Evolutionary conservation across 2,888 invertebrate species (phyloP).

Genomic region (Drosophila putrida): DNA sequence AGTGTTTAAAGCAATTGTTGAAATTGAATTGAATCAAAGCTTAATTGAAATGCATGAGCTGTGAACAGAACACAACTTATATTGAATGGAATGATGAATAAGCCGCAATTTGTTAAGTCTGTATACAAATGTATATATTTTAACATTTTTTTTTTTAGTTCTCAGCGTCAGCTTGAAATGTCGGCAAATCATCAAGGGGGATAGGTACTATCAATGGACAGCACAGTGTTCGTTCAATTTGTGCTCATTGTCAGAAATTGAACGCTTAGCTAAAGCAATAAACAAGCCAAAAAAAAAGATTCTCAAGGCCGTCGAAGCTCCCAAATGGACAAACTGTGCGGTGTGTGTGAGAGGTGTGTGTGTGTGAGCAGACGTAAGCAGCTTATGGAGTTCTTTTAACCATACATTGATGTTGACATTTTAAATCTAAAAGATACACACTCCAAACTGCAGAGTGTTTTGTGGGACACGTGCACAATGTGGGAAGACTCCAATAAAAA

Average conservation of each 20-base stretch:
- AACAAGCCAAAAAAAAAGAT: conserved; percentile 44
- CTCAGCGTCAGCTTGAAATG: conserved; percentile 13
- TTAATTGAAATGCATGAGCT: conserved; percentile 42
- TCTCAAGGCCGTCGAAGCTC: conserved; percentile 50
- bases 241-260: conserved; percentile 54
- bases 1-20: neutral
- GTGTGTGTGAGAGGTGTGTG: too few species aligned
- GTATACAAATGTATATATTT: neutral
- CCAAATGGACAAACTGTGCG: conserved; percentile 31
- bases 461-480: conserved; percentile 23
- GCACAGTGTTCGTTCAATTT: conserved; percentile 39
- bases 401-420: conserved; percentile 62
- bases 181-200: conserved; percentile 25
- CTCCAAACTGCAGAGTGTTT: conserved; percentile 2
- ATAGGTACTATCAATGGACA: conserved; percentile 17
- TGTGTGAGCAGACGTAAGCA: conserved; percentile 38
- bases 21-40: conserved; percentile 25
- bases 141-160: conserved; percentile 1
- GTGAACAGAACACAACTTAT: conserved; percentile 1
- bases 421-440: conserved; percentile 31
- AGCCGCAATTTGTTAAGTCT: conserved; percentile 11
- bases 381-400: conserved; percentile 45
- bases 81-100: conserved; percentile 26
- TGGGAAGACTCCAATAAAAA: conserved; percentile 55
- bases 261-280: conserved; percentile 47